Percentiles rank a stretch among this genome's conserved stretches.
These are phyloP conservation scores for Villa cingulata DNA, from an alignment of 2,888 invertebrate species.

Conservation along the genomic window DNA sequence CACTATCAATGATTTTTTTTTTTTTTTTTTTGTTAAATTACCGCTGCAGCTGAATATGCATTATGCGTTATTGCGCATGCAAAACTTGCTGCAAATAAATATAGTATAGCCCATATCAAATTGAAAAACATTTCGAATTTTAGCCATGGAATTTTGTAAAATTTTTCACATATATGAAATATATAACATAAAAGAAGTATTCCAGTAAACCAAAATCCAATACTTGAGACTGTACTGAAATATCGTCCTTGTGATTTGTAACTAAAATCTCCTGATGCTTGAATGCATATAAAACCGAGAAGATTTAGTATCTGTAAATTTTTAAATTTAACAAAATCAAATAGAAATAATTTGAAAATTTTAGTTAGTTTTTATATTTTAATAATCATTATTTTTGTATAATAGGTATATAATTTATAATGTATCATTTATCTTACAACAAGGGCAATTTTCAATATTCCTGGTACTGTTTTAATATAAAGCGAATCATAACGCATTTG, in stretches of 20 bases:
- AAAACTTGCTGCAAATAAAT: constrained; percentile 59
- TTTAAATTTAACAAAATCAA: background rate
- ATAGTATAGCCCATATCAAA: constrained; percentile 57
- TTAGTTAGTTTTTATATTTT: background rate
- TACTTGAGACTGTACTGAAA: constrained; percentile 68
- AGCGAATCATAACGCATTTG: constrained; percentile 58
- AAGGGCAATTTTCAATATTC: constrained; percentile 60
- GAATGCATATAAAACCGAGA: constrained; percentile 69
- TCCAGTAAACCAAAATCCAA: constrained; percentile 73
- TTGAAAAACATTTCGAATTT: constrained; percentile 68
- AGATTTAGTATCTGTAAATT: constrained; percentile 48
- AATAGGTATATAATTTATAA: too few species aligned
- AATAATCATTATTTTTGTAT: too few species aligned
- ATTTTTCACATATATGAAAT: constrained; percentile 75
- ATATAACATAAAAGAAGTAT: constrained; percentile 65
- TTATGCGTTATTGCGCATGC: constrained; percentile 46
- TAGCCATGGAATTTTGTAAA: constrained; percentile 75
- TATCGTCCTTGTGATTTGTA: constrained; percentile 48
- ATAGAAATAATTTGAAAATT: background rate
- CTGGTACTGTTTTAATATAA: constrained; percentile 58
- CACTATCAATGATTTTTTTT: too few species aligned
- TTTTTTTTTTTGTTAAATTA: constrained; percentile 37
- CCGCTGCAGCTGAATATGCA: constrained; percentile 50
- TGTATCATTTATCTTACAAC: constrained; percentile 53
- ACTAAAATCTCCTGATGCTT: constrained; percentile 41